Evolutionary conservation across 2,888 invertebrate genomes (phyloP).

Genomic region (Mactromeris polynyma): DNA sequence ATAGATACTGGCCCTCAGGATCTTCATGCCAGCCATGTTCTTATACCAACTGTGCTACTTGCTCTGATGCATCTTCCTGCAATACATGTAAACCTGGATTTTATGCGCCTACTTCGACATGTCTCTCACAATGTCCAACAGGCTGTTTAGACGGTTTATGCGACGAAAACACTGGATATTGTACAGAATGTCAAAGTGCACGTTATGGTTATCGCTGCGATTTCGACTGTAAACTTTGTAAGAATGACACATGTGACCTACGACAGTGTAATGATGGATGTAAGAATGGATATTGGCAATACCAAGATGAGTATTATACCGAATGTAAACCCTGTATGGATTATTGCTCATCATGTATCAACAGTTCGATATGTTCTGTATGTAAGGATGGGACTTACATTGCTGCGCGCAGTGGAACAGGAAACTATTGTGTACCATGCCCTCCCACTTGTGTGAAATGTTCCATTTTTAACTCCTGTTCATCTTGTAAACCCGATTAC

Average conservation of each 20-base stretch:
- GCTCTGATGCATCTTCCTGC: neutral
- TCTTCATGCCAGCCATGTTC: neutral
- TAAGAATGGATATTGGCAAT: constrained; percentile 1
- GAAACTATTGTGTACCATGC: neutral
- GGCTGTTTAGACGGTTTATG: neutral
- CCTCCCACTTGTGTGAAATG: neutral
- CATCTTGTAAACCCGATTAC: neutral
- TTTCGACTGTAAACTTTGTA: neutral
- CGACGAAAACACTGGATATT: neutral
- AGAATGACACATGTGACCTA: neutral
- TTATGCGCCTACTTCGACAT: neutral
- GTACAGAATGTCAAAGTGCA: neutral
- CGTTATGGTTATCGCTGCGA: neutral
- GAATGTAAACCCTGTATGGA: neutral
- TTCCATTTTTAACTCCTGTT: neutral
- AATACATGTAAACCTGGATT: neutral
- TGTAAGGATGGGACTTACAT: neutral
- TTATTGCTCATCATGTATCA: neutral
- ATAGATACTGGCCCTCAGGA: neutral
- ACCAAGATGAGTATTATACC: neutral
- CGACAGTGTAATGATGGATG: neutral
- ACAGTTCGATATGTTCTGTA: neutral
- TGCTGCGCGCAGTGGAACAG: neutral
- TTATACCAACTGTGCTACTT: neutral
- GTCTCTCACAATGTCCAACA: neutral